Evolutionary conservation across 1,140 invertebrate species (phyloP), one percentile per base, ranked within the genome.

Genomic region (Conopomorpha cramerella): DNA sequence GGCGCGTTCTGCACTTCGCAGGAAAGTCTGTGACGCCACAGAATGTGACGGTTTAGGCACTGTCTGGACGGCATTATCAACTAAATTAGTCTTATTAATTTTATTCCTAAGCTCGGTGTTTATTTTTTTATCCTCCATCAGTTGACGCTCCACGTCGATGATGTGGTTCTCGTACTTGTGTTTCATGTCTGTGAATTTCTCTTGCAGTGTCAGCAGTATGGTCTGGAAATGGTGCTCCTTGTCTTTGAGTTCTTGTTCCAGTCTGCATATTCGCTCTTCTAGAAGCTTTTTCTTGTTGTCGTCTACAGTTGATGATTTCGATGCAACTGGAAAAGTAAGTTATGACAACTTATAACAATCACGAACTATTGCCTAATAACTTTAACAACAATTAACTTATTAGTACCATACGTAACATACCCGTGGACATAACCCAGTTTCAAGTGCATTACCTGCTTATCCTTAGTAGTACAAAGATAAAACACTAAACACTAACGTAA

Each of bases 81-180:
- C 46, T 16, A 58, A 30, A 44, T 67, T 62, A 18, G 41, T 41
- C 29, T 59, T 77, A 43, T 78, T 80, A 12, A 80, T 66, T 53
- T 77, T 79, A 41, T 79, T 80, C 45, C 80, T 82, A 14, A 82
- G 55, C 34, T 81, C 78, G 2, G 65, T 76, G 48, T 82, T 83
- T 27, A 80, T 64, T 59, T 81, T 78, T 28, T 81, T 78, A 18
- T 83, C 71, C 35, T 80, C 82, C 51, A 82, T 67, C 6, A 87
- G 72, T 45, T 86, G 83, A 10, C 82, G 72, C 55, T 90, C 87
- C 1, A 91, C 66, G 31, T 90, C 88, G 16, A 82, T 80, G 23
- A 91, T 87, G 45, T 89, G 86, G 14, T 72, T 81, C 35, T 88
- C 82, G 48, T 91, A 90, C 49, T 89, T 90, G 31, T 82, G 76